Evolutionary conservation across 2,113 vertebrate species (phyloP), one percentile per base, ranked within the genome.

Genomic region (Mirounga angustirostris): DNA sequence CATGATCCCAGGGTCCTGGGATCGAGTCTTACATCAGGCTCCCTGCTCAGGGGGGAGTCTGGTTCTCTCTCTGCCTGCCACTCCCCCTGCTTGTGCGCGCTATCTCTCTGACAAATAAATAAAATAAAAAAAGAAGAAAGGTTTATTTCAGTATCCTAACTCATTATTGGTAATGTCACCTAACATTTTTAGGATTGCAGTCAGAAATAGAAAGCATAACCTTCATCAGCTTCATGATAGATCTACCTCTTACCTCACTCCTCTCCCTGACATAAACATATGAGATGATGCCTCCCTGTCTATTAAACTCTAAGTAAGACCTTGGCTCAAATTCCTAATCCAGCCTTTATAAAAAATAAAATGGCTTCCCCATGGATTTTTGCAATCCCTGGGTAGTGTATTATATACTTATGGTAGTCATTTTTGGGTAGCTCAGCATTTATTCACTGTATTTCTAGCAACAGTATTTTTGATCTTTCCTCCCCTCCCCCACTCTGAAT

Each of bases 241-340:
- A 58, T 73, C 19, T 69, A 10, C 21, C 16, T 88, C 69, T 92
- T 56, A 71, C 22, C 61, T 67, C 24, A 22, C 8, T 91, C 28
- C n/a, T 63, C 50, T 94, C 43, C 52, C 12, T 16, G 33, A 36
- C 4, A 43, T 54, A 33, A 71, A 40, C 19, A 19, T 71, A 14
- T 50, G 90, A 71, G 59, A 52, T 92, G n/a, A 89, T 76, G n/a
- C 4, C 22, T 40, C 65, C 7, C 2, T 85, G 8, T 59, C 15
- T 90, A 84, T 86, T 33, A 74, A 80, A 22, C 56, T 50, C n/a
- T 81, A 21, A 18, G 5, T 65, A 65, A 71, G 10, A 92, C n/a
- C 81, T 76, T 67, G 61, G 4, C 22, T 91, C 56, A 83, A 97
- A 80, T 92, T 91, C 33, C 54, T 83, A 10, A n/a, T 91, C 15